Evolutionary conservation across 1,140 invertebrate genomes (phyloP), one percentile per base, ranked within the genome.

Genomic region (Gryllus bimaculatus): DNA sequence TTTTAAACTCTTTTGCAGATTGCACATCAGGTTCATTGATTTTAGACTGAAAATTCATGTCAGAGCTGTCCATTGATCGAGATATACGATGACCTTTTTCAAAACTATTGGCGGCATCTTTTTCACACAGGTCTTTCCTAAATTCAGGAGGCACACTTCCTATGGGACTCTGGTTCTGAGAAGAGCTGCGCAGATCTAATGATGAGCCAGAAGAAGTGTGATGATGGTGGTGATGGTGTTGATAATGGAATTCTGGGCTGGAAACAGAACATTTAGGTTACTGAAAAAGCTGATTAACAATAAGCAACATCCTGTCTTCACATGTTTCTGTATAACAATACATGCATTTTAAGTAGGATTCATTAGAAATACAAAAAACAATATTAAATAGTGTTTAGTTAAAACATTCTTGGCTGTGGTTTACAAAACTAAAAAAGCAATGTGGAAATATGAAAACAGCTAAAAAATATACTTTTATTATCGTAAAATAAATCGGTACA

Each of bases 141-240:
- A 21, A 48, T 73, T 48, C 76, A 8, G 48, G n/a, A 20, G 39
- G 79, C n/a, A 78, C 1, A 84, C 86, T 13, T 83, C 81, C 12
- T 84, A 83, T 20, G 82, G 79, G 79, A 78, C 83, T 85, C 15
- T 84, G 83, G 80, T 84, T 85, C 21, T 82, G 82, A 78, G 84
- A 85, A 20, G 82, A 83, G 49, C 82, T 81, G 49, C 86, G 85
- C 0, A 83, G 84, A 76, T 88, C 86, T 49, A 88, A 80, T 8
- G 87, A 88, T 20, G 86, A 87, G 20, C 85, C 85, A 12, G 87
- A 88, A 74, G 87, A 85, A 13, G 87, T 87, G 79, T 87, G 83
- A 78, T 87, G 87, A 12, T 85, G 85, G 80, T 39, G 26, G 5
- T 39, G 26, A 39, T 39, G 26, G 26, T 39, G 26, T 39, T 39